Conservation (phyloP, 2,797 vertebrate genomes). For the Picus viridis region DNA sequence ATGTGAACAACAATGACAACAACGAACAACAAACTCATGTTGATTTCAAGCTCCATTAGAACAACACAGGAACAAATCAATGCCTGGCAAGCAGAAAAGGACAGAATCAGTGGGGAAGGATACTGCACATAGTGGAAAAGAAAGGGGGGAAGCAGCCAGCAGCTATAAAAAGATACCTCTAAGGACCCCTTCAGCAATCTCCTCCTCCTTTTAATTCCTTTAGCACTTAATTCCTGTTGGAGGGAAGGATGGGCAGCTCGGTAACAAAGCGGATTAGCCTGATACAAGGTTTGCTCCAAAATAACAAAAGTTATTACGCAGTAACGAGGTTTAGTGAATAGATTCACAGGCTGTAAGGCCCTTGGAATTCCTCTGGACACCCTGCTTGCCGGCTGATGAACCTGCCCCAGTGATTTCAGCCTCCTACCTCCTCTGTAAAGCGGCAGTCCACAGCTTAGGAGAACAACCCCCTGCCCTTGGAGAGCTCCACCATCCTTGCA, state of each 20-base stretch:
- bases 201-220: conserved; percentile 59
- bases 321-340: conserved; percentile 63
- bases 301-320: conserved; percentile 63
- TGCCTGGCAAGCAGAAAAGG: conserved; percentile 70
- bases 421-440: neutral
- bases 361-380: conserved; percentile 9
- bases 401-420: neutral
- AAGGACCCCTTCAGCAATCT: conserved; percentile 53
- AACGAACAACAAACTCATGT: conserved; percentile 57
- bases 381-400: neutral
- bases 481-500: neutral
- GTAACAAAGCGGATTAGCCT: conserved; percentile 61
- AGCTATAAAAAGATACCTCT: conserved; percentile 64
- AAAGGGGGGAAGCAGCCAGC: neutral
- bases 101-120: conserved; percentile 56
- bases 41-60: conserved; percentile 75
- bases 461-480: neutral
- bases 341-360: neutral
- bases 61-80: conserved; percentile 69
- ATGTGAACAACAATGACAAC: conserved; percentile 53
- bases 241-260: conserved; percentile 53
- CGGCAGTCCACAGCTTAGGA: neutral
- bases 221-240: conserved; percentile 59
- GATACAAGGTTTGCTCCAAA: conserved; percentile 55
- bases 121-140: conserved; percentile 8